A percentile compares a stretch with the other conserved stretches of the same genome.
Evolutionary conservation across 2,797 vertebrate genomes (phyloP).

Genomic region (Microctenopoma lineatum): DNA sequence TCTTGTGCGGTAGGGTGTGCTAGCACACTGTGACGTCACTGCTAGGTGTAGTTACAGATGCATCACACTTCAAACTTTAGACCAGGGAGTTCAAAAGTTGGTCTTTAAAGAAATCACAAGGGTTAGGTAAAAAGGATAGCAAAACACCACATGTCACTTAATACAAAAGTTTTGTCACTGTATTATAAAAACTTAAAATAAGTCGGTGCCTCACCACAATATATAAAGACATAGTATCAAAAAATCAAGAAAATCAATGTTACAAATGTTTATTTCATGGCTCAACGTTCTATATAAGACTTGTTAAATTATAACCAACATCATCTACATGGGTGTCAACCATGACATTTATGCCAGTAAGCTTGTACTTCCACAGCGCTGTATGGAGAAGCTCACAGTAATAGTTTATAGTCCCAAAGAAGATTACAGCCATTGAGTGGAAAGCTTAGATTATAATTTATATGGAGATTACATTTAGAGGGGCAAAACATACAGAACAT

Average conservation of each 20-base stretch:
- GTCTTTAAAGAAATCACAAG: too few relatives aligned
- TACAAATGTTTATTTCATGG: constrained; percentile 1
- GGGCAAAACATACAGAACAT: constrained; percentile 27
- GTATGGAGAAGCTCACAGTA: constrained; percentile 47
- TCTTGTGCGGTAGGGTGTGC: too few relatives aligned
- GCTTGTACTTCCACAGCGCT: constrained; percentile 26
- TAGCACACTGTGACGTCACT: background rate
- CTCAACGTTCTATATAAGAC: background rate
- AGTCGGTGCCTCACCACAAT: too few relatives aligned
- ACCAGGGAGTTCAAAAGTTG: too few relatives aligned
- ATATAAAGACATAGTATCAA: too few relatives aligned
- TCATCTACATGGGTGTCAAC: constrained; percentile 8
- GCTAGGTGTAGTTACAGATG: background rate
- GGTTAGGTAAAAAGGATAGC: too few relatives aligned
- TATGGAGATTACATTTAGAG: constrained; percentile 46
- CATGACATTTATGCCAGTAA: constrained; percentile 10
- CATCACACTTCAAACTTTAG: background rate
- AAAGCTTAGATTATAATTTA: constrained; percentile 51
- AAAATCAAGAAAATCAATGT: background rate
- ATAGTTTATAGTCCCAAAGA: constrained; percentile 59
- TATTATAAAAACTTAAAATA: too few relatives aligned
- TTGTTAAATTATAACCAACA: constrained; percentile 19
- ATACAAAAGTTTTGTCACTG: too few relatives aligned
- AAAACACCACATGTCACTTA: too few relatives aligned
- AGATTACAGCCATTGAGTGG: constrained; percentile 62